These are phyloP conservation scores for Proales similis DNA, from an alignment of 1,140 invertebrate species.

Conservation along the genomic window DNA sequence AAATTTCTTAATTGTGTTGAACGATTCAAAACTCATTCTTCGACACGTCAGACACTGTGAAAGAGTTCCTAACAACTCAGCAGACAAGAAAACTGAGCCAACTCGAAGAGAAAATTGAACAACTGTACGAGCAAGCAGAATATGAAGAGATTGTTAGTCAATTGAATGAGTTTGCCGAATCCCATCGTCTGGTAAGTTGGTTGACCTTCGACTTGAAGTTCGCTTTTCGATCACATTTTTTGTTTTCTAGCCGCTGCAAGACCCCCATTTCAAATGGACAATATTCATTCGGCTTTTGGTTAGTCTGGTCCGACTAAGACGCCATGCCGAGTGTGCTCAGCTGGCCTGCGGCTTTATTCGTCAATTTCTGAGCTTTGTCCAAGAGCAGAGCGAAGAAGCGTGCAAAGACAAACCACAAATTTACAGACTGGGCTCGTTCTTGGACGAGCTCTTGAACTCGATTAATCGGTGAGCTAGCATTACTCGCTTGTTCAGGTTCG, in stretches of 20 bases:
- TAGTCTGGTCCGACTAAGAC: background rate
- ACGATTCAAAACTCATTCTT: background rate
- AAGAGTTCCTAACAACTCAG: conserved; percentile 23
- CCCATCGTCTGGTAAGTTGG: conserved; percentile 17
- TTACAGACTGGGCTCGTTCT: background rate
- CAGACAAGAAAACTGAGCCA: conserved; percentile 17
- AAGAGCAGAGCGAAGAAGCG: background rate
- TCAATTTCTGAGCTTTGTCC: conserved; percentile 13
- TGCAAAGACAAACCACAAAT: background rate
- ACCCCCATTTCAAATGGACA: conserved; percentile 19
- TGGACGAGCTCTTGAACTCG: background rate
- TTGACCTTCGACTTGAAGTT: background rate
- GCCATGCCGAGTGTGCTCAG: conserved; percentile 16
- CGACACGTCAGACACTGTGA: conserved; percentile 13
- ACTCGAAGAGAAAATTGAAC: conserved; percentile 10
- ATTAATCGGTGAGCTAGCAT: background rate
- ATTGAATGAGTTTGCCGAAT: conserved; percentile 31
- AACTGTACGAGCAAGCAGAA: background rate
- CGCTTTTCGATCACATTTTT: no score
- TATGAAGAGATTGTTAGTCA: background rate
- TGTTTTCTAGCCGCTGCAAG: conserved; percentile 14
- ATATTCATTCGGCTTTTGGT: conserved; percentile 9
- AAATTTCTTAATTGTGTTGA: background rate
- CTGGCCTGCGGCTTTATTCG: no score
- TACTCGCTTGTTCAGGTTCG: background rate